Evolutionary conservation across 2,797 vertebrate species (phyloP).

Genomic region (Sarcophilus harrisii): DNA sequence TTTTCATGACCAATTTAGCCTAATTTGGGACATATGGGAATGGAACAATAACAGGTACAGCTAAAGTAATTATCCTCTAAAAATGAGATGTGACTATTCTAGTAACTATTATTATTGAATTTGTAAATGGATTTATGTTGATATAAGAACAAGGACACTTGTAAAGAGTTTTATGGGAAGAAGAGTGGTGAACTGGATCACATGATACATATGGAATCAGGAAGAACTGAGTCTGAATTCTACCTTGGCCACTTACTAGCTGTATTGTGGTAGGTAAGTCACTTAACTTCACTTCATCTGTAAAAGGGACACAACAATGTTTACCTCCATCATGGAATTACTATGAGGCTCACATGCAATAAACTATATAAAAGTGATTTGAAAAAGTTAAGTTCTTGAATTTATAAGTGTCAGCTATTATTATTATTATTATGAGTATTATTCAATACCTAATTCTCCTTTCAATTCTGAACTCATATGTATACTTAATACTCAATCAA

Average conservation of each 20-base stretch:
- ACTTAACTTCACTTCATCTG: not conserved
- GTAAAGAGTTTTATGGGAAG: not conserved
- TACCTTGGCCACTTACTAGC: not conserved
- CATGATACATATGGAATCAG: not conserved
- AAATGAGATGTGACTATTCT: not conserved
- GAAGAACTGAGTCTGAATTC: not conserved
- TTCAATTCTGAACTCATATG: not conserved
- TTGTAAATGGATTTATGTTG: conserved; percentile 23
- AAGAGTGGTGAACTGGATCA: not conserved
- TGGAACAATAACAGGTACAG: conserved; percentile 20
- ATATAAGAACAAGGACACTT: not conserved
- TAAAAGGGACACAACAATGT: not conserved
- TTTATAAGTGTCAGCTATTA: not conserved
- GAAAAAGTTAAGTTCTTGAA: not conserved
- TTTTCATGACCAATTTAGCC: conserved; percentile 2
- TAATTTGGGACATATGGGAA: not conserved
- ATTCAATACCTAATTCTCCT: not conserved
- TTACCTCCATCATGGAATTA: not conserved
- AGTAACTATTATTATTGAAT: conserved; percentile 11
- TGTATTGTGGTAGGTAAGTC: not conserved
- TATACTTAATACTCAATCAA: not conserved
- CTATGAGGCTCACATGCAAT: not conserved
- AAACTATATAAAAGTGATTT: not conserved
- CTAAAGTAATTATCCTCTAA: not conserved
- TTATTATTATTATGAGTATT: not conserved